Conservation (phyloP, 2,888 invertebrate genomes). For the Minunthozetes semirufus region DNA sequence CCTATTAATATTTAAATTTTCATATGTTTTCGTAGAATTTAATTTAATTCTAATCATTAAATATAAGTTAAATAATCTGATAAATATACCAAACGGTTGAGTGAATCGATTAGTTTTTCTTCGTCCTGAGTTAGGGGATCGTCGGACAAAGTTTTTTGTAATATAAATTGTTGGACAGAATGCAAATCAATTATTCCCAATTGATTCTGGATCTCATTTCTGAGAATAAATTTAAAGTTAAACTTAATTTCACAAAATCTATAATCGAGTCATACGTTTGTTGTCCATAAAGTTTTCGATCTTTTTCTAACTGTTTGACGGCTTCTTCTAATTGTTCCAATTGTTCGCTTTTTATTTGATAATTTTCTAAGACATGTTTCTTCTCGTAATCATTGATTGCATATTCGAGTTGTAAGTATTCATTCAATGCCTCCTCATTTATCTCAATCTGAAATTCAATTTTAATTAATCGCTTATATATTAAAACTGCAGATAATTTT, state of each 20-base stretch:
- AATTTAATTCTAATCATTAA: background rate
- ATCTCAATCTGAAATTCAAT: slow-evolving; percentile 39
- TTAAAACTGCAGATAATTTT: too few species aligned
- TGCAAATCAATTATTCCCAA: slow-evolving; percentile 35
- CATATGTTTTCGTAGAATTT: background rate
- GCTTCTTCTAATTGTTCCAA: slow-evolving; percentile 40
- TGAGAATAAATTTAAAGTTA: background rate
- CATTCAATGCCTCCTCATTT: slow-evolving; percentile 40
- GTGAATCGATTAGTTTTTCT: slow-evolving; percentile 40
- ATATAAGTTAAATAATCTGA: background rate
- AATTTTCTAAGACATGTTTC: slow-evolving; percentile 40
- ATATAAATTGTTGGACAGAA: slow-evolving; percentile 40
- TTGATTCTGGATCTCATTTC: slow-evolving; percentile 22
- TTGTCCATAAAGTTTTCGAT: slow-evolving; percentile 24
- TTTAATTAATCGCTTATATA: too few species aligned
- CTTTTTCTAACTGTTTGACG: slow-evolving; percentile 37
- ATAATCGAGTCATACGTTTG: slow-evolving; percentile 28
- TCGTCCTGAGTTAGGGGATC: slow-evolving; percentile 39
- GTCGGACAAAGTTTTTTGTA: slow-evolving; percentile 40
- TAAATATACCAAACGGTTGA: slow-evolving; percentile 40
- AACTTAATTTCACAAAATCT: background rate
- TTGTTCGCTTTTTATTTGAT: slow-evolving; percentile 41
- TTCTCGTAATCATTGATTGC: slow-evolving; percentile 40
- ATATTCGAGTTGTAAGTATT: slow-evolving; percentile 41
- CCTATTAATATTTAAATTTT: slow-evolving; percentile 39